phyloP scores from a whole-genome alignment of 2,888 invertebrate species.

The Thymelicus lineola region DNA sequence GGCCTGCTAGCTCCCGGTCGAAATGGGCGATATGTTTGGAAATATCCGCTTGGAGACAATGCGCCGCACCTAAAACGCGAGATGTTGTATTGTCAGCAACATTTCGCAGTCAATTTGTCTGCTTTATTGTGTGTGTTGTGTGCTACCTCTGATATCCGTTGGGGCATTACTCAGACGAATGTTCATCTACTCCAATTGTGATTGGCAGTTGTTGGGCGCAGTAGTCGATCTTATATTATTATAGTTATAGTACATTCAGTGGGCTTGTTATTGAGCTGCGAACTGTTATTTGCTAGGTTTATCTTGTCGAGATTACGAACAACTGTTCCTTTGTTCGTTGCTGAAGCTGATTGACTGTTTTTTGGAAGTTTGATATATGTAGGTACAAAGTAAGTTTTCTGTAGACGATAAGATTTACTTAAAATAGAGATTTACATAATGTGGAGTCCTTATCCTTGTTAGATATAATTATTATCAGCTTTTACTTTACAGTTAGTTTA shows the following conservation, averaged over 20 bases:
- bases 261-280: background rate
- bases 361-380: no score
- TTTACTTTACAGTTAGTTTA: slow-evolving; percentile 6
- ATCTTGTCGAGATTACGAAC: background rate
- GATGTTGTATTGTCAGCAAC: slow-evolving; percentile 64
- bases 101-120: slow-evolving; percentile 77
- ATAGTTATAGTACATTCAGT: background rate
- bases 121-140: slow-evolving; percentile 74
- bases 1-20: slow-evolving; percentile 32
- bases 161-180: slow-evolving; percentile 28
- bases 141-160: slow-evolving; percentile 56
- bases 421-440: no score
- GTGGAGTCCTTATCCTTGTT: no score
- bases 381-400: no score
- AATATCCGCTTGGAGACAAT: slow-evolving; percentile 72
- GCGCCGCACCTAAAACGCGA: slow-evolving; percentile 64
- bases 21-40: slow-evolving; percentile 44
- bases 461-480: background rate
- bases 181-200: slow-evolving; percentile 29
- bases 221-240: slow-evolving; percentile 8
- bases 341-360: no score
- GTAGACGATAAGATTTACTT: no score
- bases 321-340: background rate
- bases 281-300: slow-evolving; percentile 1
- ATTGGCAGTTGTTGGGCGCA: slow-evolving; percentile 26